Base-by-base conservation (phyloP, 2,888 invertebrate genomes). In the Arctia plantaginis region DNA sequence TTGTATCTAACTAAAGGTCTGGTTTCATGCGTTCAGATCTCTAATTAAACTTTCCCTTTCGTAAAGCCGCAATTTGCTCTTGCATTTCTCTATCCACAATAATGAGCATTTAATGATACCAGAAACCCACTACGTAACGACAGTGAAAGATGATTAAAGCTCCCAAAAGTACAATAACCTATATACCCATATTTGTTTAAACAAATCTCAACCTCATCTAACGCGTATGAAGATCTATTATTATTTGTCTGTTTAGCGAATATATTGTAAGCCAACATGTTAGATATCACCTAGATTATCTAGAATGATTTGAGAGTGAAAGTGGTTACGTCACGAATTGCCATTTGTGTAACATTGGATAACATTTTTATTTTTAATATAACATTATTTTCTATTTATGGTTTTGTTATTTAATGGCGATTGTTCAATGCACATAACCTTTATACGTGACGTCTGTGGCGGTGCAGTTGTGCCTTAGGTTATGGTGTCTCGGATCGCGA, bases 231-330 rank as follows among this genome's bases (percentile, higher is more conserved):
- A 74, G 73, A 74, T 44, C 18, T 15, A 71, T 76, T 72, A 78
- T 75, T 65, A 33, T 73, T 70, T 70, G 65, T 66, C 3, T 41
- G n/a, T 15, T 23, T 39, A 1, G 15, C 10, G 55, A 30, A 66
- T 39, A 35, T 59, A 69, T 51, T 55, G 18, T 12, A 12, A 59
- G 27, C 27, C 13, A 27, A 59, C 59, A 6, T 51, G 15, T n/a
- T 20, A 30, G 12, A 20, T 30, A 75, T 44, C 44, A 77, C 80
- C 82, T 82, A 85, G 85, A 79, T 82, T 80, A 83, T 82, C 85
- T 87, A 85, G 82, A 85, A 82, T 84, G 87, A 71, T 33, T 44
- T 44, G 77, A 78, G 85, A 88, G 88, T 81, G 89, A 88, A 89
- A 88, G 89, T 81, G 66, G 78, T 83, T 84, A 82, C 79, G 81